Evolutionary conservation across 2,113 vertebrate genomes (phyloP).

Genomic region (Macquaria ambigua): DNA sequence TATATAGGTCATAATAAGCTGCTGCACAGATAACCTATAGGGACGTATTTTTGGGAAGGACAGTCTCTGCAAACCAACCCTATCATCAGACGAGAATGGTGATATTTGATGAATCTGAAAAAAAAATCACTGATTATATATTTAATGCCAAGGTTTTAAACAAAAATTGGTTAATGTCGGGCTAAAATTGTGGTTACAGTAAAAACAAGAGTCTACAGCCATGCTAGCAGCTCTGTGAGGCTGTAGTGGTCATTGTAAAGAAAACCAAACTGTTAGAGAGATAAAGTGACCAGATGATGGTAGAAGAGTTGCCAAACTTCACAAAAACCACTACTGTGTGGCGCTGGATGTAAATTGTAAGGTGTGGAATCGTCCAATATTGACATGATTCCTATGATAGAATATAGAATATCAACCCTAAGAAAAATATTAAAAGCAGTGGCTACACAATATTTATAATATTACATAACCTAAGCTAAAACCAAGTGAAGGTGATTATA

Average conservation of each 20-base stretch:
- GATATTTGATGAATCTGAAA: no score
- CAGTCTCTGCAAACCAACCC: no score
- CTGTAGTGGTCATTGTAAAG: neutral
- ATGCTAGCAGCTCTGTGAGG: neutral
- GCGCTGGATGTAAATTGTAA: no score
- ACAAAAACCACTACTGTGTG: no score
- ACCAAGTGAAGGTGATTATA: neutral
- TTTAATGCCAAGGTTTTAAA: neutral
- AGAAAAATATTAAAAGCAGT: neutral
- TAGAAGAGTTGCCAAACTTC: neutral
- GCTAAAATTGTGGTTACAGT: neutral
- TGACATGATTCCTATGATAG: neutral
- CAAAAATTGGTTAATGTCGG: neutral
- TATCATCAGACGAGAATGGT: neutral
- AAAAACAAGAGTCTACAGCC: no score
- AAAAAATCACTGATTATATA: neutral
- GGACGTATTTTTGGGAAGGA: no score
- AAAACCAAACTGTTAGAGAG: neutral
- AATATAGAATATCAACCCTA: no score
- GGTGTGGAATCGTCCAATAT: neutral
- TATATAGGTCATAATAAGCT: no score
- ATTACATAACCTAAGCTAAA: neutral
- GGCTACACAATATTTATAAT: neutral
- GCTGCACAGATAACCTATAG: no score
- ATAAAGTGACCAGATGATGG: neutral